Evolutionary conservation across 2,113 vertebrate genomes (phyloP), one percentile per base, ranked within the genome.

Genomic region (Equus quagga): DNA sequence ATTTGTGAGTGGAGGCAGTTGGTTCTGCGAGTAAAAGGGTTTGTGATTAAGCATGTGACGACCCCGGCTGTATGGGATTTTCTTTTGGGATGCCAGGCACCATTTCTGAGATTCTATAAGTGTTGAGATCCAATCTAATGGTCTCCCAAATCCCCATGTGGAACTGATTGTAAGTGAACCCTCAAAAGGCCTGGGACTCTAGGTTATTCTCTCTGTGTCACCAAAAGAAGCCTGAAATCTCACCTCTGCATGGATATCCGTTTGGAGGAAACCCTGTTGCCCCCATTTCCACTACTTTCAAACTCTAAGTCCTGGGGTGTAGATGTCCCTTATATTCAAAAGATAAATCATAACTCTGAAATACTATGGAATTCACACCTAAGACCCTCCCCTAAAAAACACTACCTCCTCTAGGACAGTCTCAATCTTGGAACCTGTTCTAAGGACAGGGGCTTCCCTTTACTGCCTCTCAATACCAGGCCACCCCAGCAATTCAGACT

Each of bases 291-390:
- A 78, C 24, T 75, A 75, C 51, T 83, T 95, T 79, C 51, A 58
- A 96, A 92, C 21, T 86, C 56, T 70, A 90, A 93, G 10, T 72
- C 24, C 73, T 89, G 44, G 33, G 24, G 44, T 89, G 1, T 64
- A 17, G 49, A 84, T 0, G 51, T 1, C 12, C 64, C 67, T 72
- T 85, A 70, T 36, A 81, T 78, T n/a, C 67, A 91, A 96, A 97
- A 95, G 60, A 96, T 82, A 86, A 62, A 75, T 54, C 73, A 31
- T 14, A 81, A 91, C 15, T 85, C 70, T 93, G 36, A 96, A 93
- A 69, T 73, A 64, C 44, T 62, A 70, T 79, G 73, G 87, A 93
- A 95, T 78, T 28, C 54, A 69, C 33, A 69, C 13, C 36, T 12
- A 70, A 91, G 26, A 58, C 17, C 9, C 2, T 89, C 81, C 36